Percentiles rank a stretch among this genome's conserved stretches.
phyloP scores from a whole-genome alignment of 1,140 invertebrate species.

The Littorina saxatilis region DNA sequence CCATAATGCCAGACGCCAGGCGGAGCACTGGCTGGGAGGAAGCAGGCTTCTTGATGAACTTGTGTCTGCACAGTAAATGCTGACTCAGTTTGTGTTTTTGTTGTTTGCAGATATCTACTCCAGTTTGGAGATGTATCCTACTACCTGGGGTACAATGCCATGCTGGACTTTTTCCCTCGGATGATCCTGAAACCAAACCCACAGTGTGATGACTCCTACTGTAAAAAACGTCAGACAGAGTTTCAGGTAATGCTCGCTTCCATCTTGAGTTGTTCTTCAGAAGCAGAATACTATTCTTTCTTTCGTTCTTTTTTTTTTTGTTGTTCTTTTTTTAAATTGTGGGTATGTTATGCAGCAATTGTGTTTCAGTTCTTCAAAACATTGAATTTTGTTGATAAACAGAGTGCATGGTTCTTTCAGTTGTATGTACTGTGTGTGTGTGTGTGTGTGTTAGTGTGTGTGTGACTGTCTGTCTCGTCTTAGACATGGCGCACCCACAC shows the following conservation, averaged over 20 bases:
- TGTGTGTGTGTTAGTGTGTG: too few species aligned
- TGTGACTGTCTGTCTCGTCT: neutral
- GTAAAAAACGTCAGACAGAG: slow-evolving; percentile 85
- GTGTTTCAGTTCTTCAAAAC: neutral
- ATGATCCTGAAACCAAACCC: slow-evolving; percentile 96
- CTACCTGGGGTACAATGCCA: slow-evolving; percentile 98
- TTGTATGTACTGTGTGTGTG: neutral
- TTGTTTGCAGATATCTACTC: slow-evolving; percentile 85
- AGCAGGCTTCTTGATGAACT: too few species aligned
- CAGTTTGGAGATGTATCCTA: slow-evolving; percentile 92
- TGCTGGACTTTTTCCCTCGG: slow-evolving; percentile 97
- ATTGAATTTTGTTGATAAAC: too few species aligned
- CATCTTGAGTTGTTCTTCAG: neutral
- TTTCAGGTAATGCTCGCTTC: slow-evolving; percentile 71
- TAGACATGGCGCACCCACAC: too few species aligned
- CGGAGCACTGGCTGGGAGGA: too few species aligned
- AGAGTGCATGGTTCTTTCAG: too few species aligned
- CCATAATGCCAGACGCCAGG: too few species aligned
- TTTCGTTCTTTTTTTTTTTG: neutral
- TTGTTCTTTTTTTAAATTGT: neutral
- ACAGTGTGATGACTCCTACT: slow-evolving; percentile 91
- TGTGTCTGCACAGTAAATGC: too few species aligned
- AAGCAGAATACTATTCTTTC: too few species aligned
- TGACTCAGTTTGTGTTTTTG: too few species aligned
- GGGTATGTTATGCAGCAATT: neutral